phyloP scores from a whole-genome alignment of 2,797 vertebrate species.

The Rhadinocentrus ornatus region DNA sequence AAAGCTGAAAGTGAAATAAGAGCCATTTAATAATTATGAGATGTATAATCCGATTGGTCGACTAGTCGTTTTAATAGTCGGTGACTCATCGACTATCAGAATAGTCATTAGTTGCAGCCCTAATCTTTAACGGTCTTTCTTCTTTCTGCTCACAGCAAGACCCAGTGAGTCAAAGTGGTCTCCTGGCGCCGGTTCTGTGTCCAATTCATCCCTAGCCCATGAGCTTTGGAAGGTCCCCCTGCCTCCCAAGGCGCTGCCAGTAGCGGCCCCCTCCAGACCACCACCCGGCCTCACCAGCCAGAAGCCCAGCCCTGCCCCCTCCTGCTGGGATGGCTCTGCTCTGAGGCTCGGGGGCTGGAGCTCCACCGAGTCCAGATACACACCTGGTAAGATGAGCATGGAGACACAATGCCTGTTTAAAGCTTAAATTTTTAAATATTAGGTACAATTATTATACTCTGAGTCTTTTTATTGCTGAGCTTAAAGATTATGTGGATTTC shows the following conservation, averaged over 20 bases:
- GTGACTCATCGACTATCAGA: too few species aligned
- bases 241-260: conserved; percentile 93
- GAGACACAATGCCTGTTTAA: neutral
- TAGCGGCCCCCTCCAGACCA: conserved; percentile 95
- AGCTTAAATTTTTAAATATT: neutral
- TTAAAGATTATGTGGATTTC: too few species aligned
- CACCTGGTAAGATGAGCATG: conserved; percentile 87
- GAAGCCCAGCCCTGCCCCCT: conserved; percentile 89
- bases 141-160: conserved; percentile 86
- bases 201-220: conserved; percentile 98
- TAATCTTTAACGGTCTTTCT: neutral
- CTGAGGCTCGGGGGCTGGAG: conserved; percentile 92
- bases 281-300: conserved; percentile 96
- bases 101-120: too few species aligned
- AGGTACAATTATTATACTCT: neutral
- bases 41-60: too few species aligned
- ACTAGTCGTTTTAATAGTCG: too few species aligned
- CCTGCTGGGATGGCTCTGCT: conserved; percentile 90
- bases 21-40: too few species aligned
- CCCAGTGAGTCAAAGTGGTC: conserved; percentile 99
- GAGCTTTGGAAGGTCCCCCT: conserved; percentile 99
- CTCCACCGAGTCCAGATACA: conserved; percentile 92
- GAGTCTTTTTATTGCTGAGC: neutral
- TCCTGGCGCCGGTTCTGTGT: conserved; percentile 89
- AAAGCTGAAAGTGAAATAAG: too few species aligned